phyloP scores from a whole-genome alignment of 1,140 invertebrate species.

The Dolichoris vasculosae region DNA sequence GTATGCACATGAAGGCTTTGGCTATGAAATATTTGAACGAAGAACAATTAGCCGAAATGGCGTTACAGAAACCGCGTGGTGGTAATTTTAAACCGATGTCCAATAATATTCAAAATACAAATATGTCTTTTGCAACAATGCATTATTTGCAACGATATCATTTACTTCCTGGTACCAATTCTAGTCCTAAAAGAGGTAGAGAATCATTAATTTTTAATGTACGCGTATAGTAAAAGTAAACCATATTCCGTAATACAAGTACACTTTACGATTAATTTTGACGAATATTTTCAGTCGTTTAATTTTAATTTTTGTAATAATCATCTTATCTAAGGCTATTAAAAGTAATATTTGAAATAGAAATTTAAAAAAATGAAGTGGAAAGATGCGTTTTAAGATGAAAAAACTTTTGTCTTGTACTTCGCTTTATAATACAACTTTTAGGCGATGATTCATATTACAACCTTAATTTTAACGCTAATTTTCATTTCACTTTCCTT shows the following conservation, averaged over 20 bases:
- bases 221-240: background rate
- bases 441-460: too few relatives aligned
- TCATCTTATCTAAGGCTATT: too few relatives aligned
- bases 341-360: too few relatives aligned
- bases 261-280: background rate
- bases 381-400: too few relatives aligned
- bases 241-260: background rate
- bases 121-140: constrained; percentile 80
- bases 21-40: constrained; percentile 80
- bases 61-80: constrained; percentile 63
- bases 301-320: too few relatives aligned
- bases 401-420: too few relatives aligned
- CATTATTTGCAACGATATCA: constrained; percentile 81
- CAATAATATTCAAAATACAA: constrained; percentile 67
- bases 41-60: constrained; percentile 72
- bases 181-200: constrained; percentile 58
- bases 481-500: constrained; percentile 26
- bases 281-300: too few relatives aligned
- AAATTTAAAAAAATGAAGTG: too few relatives aligned
- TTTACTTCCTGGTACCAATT: constrained; percentile 71
- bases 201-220: constrained; percentile 25
- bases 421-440: too few relatives aligned
- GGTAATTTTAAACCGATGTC: constrained; percentile 61
- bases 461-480: background rate
- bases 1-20: constrained; percentile 79